Percentiles rank a stretch among this genome's conserved stretches.
Conservation (phyloP, 2,113 vertebrate species). For the Phocoena sinus region DNA sequence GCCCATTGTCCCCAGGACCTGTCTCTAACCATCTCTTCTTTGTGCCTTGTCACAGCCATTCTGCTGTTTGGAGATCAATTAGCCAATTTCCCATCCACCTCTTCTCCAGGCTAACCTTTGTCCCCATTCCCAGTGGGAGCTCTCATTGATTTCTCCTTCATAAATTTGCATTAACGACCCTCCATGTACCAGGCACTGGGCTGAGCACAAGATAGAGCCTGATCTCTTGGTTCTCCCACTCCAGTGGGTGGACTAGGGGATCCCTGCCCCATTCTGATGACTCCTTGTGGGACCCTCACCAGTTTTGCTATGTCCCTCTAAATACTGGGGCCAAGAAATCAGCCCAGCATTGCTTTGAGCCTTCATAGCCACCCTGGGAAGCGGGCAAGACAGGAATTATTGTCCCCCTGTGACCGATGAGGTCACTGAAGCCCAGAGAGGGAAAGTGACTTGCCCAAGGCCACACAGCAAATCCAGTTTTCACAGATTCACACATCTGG, state of each 20-base stretch:
- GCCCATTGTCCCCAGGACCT: background rate
- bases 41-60: background rate
- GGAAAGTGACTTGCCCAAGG: background rate
- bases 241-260: background rate
- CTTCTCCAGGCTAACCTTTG: background rate
- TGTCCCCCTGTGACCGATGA: too few relatives aligned
- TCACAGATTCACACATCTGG: background rate
- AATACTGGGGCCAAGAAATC: background rate
- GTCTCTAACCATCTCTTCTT: background rate
- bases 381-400: background rate
- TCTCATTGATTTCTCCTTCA: background rate
- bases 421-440: background rate
- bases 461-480: background rate
- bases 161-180: rapidly evolving
- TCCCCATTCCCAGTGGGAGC: background rate
- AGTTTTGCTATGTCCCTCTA: background rate
- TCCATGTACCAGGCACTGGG: rapidly evolving
- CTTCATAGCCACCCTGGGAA: background rate
- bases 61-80: background rate
- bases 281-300: background rate
- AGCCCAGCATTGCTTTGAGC: too few relatives aligned
- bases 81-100: background rate
- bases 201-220: background rate
- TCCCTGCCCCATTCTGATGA: too few relatives aligned
- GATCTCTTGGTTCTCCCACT: background rate